Evolutionary conservation across 2,888 invertebrate genomes (phyloP), one percentile per base, ranked within the genome.

Genomic region (Eupithecia subfuscata): DNA sequence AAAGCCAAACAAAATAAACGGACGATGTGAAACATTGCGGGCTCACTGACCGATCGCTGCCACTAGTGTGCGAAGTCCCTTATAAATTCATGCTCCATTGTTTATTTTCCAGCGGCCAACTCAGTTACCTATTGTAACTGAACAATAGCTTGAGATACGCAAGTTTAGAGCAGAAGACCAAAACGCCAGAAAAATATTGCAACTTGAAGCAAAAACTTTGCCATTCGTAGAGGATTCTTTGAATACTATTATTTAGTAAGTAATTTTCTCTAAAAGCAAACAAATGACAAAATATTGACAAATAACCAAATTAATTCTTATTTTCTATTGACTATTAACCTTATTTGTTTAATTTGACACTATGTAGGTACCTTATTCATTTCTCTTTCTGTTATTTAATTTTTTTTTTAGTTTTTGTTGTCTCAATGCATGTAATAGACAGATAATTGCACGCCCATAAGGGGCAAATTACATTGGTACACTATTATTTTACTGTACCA

Each of bases 61-160:
- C 60, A 25, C 64, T 16, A 64, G 34, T 34, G 64, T 30, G 18
- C 8, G 4, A 0, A 16, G 34, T 92, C 91, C 90, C 92, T 92
- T 93, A 92, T 92, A 92, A 92, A 93, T 93, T 93, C 92, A 92
- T 92, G 89, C 89, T 84, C 89, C 87, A 90, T 92, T 93, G 92
- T 92, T 92, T 92, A 91, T 91, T 91, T 91, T 87, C 88, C 22
- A 90, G 83, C 89, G 86, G 86, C 87, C 87, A 89, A 87, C 90
- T 89, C 91, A 88, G 89, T 88, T 89, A 89, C 88, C 91, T 89
- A 90, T 93, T 93, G 92, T 92, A 89, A 86, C 84, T 64, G 85
- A 89, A 93, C 92, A 92, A 93, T 89, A 87, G 90, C 84, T 87
- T 60, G 89, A 89, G 89, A 89, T 90, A 90, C 87, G 87, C 88